Evolutionary conservation across 2,797 vertebrate species (phyloP), one percentile per base, ranked within the genome.

Genomic region (Buceros bicornis): DNA sequence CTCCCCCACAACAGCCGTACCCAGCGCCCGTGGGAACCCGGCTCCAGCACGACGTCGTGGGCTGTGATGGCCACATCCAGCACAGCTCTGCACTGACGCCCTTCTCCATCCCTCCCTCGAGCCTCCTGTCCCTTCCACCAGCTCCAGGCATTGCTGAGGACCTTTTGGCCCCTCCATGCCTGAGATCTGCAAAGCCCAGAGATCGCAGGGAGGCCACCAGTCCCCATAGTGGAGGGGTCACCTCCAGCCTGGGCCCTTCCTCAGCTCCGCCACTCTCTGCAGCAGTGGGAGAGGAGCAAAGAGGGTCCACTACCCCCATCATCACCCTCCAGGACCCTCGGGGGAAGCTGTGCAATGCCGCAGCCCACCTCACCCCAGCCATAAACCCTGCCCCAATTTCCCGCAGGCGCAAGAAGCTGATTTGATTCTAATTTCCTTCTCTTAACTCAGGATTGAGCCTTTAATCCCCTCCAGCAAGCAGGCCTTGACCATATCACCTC

Each of bases 341-440:
- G 40, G 67, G 26, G 20, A 37, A 53, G 62, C 16, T 1, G 0
- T 0, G 3, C 51, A 57, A 45, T 31, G 24, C 56, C 66, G 57
- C 22, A 8, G 10, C 72, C 53, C 54, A 16, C 42, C 57, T 73
- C 10, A 26, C 0, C 70, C 31, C 37, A 13, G 42, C 80, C 64
- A 43, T 84, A 93, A 94, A 93, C 91, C 88, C 80, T 71, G 45
- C 40, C 92, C 85, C 5, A 0, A 16, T 76, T 82, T 65, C 73
- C 90, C 83, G 78, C 89, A 77, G 56, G 87, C 13, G 5, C 42
- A 85, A 70, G 77, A 80, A 81, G 50, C 28, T 51, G 92, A 95
- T 92, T 96, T 85, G 60, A 89, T 92, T 95, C 91, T 62, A 72
- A 95, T 97, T 97, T 95, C 94, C 95, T 92, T 84, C 91, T 87